Evolutionary conservation across 2,113 vertebrate species (phyloP).

Genomic region (Tenebrosternarchus preto): DNA sequence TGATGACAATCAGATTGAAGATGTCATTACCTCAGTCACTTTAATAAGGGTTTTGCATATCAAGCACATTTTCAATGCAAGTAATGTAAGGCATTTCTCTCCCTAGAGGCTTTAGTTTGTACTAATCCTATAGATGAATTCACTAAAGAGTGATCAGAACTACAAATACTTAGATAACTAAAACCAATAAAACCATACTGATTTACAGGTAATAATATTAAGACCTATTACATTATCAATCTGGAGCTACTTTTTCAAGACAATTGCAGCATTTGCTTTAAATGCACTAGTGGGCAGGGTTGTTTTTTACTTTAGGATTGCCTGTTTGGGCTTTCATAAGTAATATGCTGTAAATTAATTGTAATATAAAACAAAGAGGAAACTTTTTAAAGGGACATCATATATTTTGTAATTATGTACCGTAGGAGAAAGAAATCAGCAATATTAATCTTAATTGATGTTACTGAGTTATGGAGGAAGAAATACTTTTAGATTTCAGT

Average conservation of each 20-base stretch:
- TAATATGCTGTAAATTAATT: slow-evolving; percentile 91
- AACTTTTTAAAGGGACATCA: slow-evolving; percentile 99
- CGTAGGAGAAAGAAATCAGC: slow-evolving; percentile 88
- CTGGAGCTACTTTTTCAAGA: slow-evolving; percentile 83
- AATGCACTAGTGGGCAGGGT: slow-evolving; percentile 92
- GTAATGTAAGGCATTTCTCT: slow-evolving; percentile 71
- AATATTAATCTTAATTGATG: slow-evolving; percentile 91
- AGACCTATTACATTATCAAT: slow-evolving; percentile 64
- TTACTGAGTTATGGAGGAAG: slow-evolving; percentile 73
- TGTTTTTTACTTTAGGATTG: slow-evolving; percentile 84
- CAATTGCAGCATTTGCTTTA: slow-evolving; percentile 81
- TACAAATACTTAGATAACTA: slow-evolving; percentile 64
- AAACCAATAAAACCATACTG: slow-evolving; percentile 59
- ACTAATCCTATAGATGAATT: slow-evolving; percentile 50
- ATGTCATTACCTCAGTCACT: slow-evolving; percentile 90
- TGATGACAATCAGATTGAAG: slow-evolving; percentile 85
- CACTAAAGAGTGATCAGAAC: slow-evolving; percentile 52
- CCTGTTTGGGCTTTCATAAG: slow-evolving; percentile 88
- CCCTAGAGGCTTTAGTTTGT: slow-evolving; percentile 59
- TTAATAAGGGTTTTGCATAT: slow-evolving; percentile 82
- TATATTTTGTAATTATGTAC: slow-evolving; percentile 99
- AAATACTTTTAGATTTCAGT: slow-evolving; percentile 80
- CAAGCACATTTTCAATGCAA: slow-evolving; percentile 82
- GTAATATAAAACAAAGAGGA: slow-evolving; percentile 84
- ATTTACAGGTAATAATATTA: slow-evolving; percentile 73